A percentile compares a stretch with the other conserved stretches of the same genome.
Evolutionary conservation across 2,888 invertebrate genomes (phyloP).

Genomic region (Nephrotoma guestfalica): DNA sequence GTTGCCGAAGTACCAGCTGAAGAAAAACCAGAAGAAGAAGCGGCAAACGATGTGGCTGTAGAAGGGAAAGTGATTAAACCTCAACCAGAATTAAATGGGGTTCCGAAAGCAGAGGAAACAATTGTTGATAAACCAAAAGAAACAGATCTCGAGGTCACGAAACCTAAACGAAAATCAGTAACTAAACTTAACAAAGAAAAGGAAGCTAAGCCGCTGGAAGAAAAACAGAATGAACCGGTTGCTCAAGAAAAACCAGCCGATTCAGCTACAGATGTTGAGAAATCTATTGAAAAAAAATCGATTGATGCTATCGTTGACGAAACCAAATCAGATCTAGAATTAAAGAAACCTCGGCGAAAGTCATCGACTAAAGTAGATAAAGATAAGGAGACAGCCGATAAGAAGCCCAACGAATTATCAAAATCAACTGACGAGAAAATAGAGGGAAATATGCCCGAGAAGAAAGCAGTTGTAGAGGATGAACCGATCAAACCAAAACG

Average conservation of each 20-base stretch:
- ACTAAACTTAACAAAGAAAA: not conserved
- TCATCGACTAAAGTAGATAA: not conserved
- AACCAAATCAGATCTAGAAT: slow-evolving; percentile 6
- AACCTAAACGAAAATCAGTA: not conserved
- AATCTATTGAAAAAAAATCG: no score
- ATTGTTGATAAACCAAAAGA: not conserved
- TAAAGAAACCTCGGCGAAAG: not conserved
- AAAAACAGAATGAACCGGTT: no score
- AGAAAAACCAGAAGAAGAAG: not conserved
- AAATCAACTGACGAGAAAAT: no score
- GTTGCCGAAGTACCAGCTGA: slow-evolving; percentile 7
- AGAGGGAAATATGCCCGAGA: not conserved
- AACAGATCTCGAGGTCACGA: not conserved
- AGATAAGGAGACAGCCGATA: not conserved
- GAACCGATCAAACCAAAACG: slow-evolving; percentile 13
- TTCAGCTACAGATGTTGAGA: not conserved
- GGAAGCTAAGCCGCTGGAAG: not conserved
- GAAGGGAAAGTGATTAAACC: not conserved
- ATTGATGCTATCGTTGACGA: not conserved
- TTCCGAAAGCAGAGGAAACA: no score
- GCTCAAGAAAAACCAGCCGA: no score
- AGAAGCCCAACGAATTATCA: no score
- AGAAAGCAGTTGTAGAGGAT: slow-evolving; percentile 7
- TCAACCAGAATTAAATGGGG: not conserved
- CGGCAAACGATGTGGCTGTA: not conserved